Conservation (phyloP, 2,113 vertebrate genomes). For the Dicrurus megarhynchus region DNA sequence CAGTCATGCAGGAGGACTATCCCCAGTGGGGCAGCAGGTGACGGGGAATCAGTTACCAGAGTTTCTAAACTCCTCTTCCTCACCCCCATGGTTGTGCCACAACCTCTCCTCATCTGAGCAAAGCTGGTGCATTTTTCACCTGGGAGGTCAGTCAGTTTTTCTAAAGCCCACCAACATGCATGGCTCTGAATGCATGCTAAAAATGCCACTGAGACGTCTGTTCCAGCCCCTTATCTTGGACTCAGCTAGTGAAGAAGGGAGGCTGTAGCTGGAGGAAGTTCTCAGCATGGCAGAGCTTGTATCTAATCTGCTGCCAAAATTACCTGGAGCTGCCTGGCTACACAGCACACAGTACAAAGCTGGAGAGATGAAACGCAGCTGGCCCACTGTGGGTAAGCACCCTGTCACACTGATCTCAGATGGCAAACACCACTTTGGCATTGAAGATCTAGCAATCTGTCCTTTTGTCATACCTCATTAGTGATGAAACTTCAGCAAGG, state of each 20-base stretch:
- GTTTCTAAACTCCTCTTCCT: background rate
- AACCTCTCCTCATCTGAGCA: background rate
- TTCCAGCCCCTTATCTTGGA: background rate
- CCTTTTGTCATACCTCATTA: background rate
- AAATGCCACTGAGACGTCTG: accelerated
- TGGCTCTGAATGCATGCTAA: background rate
- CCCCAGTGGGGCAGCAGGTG: background rate
- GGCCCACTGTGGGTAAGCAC: background rate
- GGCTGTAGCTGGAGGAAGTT: background rate
- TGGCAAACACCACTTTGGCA: background rate
- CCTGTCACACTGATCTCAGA: background rate
- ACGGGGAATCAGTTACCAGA: background rate
- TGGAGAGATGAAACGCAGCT: background rate
- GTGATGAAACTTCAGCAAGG: background rate
- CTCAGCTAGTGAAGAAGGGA: background rate
- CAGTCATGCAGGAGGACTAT: background rate
- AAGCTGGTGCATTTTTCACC: background rate
- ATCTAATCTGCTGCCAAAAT: background rate
- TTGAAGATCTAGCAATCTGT: background rate
- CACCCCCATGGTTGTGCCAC: background rate
- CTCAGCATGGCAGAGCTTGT: background rate
- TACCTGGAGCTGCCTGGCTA: background rate
- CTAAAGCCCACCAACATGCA: background rate
- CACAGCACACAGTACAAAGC: background rate
- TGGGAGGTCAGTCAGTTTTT: background rate